phyloP scores from a whole-genome alignment of 1,140 invertebrate genomes.

The Amphibalanus amphitrite region DNA sequence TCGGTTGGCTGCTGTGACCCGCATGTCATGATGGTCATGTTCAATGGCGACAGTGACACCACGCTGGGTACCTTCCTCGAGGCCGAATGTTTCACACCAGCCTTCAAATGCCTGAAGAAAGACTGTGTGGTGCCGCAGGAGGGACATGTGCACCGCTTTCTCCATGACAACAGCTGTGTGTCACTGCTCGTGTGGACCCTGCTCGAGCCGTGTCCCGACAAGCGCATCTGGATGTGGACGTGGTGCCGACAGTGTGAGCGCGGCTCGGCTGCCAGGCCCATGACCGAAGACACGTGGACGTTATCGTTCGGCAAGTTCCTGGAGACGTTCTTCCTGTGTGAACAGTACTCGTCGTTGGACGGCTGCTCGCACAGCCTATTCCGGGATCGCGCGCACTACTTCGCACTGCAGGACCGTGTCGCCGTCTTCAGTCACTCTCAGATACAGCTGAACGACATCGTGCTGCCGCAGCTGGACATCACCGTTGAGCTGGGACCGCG shows the following conservation, averaged over 20 bases:
- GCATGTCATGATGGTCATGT: constrained; percentile 21
- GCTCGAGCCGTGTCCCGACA: constrained; percentile 17
- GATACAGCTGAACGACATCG: background rate
- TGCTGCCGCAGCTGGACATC: background rate
- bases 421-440: background rate
- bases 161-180: constrained; percentile 56
- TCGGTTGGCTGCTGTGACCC: background rate
- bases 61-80: constrained; percentile 85
- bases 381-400: background rate
- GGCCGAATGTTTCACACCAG: constrained; percentile 68
- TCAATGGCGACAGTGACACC: constrained; percentile 87
- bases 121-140: constrained; percentile 60
- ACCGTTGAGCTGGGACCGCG: background rate
- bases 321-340: constrained; percentile 29
- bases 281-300: constrained; percentile 63
- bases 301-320: constrained; percentile 81
- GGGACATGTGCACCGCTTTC: constrained; percentile 70
- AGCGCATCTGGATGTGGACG: constrained; percentile 69
- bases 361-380: background rate
- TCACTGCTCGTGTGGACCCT: constrained; percentile 42
- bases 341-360: background rate
- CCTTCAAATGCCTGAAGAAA: constrained; percentile 54
- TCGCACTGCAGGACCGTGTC: background rate
- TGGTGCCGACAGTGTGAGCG: constrained; percentile 57
- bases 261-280: constrained; percentile 48